These are phyloP conservation scores for Salvator merianae DNA, from an alignment of 2,113 vertebrate genomes.

Conservation along the genomic window DNA sequence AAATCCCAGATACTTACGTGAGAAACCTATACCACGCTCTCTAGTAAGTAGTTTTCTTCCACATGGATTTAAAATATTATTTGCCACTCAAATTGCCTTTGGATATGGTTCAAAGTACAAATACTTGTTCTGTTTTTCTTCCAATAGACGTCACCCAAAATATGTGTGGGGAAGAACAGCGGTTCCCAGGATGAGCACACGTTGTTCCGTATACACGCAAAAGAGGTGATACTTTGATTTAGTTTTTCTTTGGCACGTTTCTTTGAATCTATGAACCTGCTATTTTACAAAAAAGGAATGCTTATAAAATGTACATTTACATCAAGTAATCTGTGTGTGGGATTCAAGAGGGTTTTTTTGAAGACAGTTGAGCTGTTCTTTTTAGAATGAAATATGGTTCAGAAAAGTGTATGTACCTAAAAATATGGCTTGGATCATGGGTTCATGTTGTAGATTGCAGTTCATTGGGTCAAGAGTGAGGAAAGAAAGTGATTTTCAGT, in stretches of 20 bases:
- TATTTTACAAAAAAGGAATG: too few relatives aligned
- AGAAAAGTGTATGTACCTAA: too few relatives aligned
- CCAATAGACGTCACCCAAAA: constrained; percentile 76
- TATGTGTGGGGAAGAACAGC: constrained; percentile 71
- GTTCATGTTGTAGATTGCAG: too few relatives aligned
- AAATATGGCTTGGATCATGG: too few relatives aligned
- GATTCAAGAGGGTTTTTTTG: background rate
- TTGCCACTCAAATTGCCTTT: background rate
- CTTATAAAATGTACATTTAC: too few relatives aligned
- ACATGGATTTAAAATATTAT: background rate
- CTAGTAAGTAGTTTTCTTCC: constrained; percentile 78
- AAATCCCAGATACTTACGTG: constrained; percentile 90
- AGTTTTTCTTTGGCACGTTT: background rate
- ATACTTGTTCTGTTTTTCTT: constrained; percentile 24
- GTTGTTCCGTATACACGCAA: constrained; percentile 68
- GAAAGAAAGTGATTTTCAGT: too few relatives aligned
- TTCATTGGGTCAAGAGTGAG: too few relatives aligned
- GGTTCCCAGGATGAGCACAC: constrained; percentile 66
- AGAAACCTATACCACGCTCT: constrained; percentile 81
- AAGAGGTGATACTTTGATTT: constrained; percentile 71
- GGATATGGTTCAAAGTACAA: constrained; percentile 40
- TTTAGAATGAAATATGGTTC: too few relatives aligned
- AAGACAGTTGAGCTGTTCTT: background rate
- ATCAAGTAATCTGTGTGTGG: background rate
- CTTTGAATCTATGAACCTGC: background rate